Evolutionary conservation across 2,797 vertebrate species (phyloP).

Genomic region (Dipus sagitta): DNA sequence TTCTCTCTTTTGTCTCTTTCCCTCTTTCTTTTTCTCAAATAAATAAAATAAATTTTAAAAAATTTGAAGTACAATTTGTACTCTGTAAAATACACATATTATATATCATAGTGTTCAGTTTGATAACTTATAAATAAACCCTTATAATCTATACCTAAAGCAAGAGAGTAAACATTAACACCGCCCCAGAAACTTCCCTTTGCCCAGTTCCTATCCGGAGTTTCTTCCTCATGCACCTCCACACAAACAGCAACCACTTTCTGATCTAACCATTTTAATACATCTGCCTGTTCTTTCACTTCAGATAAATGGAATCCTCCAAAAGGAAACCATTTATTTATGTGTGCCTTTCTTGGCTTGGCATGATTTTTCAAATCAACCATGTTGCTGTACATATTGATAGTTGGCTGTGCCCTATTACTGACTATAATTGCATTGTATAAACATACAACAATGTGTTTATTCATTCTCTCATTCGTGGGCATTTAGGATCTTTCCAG

Average conservation of each 20-base stretch:
- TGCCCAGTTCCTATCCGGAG: not conserved
- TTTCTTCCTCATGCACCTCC: not conserved
- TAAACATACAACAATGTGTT: slow-evolving; percentile 31
- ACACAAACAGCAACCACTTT: not conserved
- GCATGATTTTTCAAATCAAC: not conserved
- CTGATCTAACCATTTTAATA: slow-evolving; percentile 6
- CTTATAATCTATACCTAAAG: not conserved
- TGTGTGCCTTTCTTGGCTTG: slow-evolving; percentile 8
- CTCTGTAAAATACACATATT: slow-evolving; percentile 20
- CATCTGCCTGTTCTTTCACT: not conserved
- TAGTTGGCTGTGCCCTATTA: slow-evolving; percentile 34
- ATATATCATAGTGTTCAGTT: not conserved
- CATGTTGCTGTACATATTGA: not conserved
- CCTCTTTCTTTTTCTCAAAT: too few species aligned
- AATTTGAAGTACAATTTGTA: not conserved
- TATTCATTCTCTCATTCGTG: slow-evolving; percentile 29
- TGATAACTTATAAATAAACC: not conserved
- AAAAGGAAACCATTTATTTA: not conserved
- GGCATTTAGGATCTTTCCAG: slow-evolving; percentile 44
- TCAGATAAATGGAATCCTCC: not conserved
- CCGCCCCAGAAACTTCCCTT: not conserved
- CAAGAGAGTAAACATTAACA: not conserved
- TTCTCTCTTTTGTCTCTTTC: too few species aligned
- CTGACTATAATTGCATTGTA: not conserved
- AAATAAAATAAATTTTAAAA: not conserved